These are phyloP conservation scores for Drosophila parabipectinata DNA, from an alignment of 1,140 invertebrate species.

Conservation along the genomic window DNA sequence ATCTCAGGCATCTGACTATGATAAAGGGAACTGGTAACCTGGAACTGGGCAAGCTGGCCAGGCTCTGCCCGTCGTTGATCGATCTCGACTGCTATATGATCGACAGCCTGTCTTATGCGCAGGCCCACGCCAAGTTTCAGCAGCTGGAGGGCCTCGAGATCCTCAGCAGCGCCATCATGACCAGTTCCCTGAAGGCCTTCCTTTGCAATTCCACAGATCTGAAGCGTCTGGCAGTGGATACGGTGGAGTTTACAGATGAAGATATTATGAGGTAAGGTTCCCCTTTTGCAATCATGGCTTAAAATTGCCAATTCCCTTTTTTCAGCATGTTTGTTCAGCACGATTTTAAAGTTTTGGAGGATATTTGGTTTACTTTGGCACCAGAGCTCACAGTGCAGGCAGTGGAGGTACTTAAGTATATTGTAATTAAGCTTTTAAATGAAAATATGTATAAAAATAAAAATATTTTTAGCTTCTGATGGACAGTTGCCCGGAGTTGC, in stretches of 20 bases:
- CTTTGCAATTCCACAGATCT: conserved; percentile 86
- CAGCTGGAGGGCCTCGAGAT: conserved; percentile 87
- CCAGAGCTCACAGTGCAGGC: conserved; percentile 86
- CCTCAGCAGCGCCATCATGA: conserved; percentile 86
- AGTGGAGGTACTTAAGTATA: conserved; percentile 84
- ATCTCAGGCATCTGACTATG: conserved; percentile 86
- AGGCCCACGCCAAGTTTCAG: conserved; percentile 86
- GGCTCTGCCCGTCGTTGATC: conserved; percentile 85
- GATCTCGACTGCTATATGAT: conserved; percentile 87
- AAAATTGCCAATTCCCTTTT: too few relatives aligned
- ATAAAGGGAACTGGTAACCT: conserved; percentile 86
- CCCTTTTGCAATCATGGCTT: too few relatives aligned
- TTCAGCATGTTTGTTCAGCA: conserved; percentile 85
- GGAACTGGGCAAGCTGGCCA: conserved; percentile 86
- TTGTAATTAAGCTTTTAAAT: neutral
- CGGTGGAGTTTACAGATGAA: conserved; percentile 84
- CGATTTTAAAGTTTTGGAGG: conserved; percentile 86
- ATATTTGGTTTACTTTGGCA: conserved; percentile 87
- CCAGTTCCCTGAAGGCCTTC: conserved; percentile 85
- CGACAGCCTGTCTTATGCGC: conserved; percentile 85
- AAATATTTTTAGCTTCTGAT: conserved; percentile 78
- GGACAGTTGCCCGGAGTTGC: conserved; percentile 87
- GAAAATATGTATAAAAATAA: neutral
- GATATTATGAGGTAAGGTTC: conserved; percentile 86
- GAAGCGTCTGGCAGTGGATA: conserved; percentile 86